These are phyloP conservation scores for Aphyosemion australe DNA, from an alignment of 2,113 vertebrate species.

Conservation along the genomic window DNA sequence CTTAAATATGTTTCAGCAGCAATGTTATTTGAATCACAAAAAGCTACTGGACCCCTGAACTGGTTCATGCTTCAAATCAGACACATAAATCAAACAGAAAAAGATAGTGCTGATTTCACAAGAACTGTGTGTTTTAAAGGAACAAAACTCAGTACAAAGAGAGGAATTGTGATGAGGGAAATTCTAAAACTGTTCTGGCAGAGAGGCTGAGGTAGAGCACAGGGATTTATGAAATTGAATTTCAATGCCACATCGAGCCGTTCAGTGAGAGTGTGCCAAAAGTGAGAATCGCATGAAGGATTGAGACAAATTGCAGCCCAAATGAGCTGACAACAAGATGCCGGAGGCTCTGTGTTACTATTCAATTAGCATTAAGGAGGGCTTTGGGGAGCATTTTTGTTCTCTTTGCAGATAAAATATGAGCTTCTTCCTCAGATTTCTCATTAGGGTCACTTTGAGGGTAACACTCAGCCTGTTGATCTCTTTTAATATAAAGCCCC, in stretches of 20 bases:
- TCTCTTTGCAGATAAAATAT: constrained; percentile 79
- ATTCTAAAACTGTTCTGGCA: constrained; percentile 40
- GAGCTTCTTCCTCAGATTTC: constrained; percentile 72
- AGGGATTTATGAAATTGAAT: constrained; percentile 75
- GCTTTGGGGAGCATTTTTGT: constrained; percentile 75
- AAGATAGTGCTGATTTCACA: constrained; percentile 30
- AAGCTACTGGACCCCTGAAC: constrained; percentile 14
- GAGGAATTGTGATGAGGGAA: constrained; percentile 40
- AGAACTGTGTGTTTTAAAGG: constrained; percentile 39
- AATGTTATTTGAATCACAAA: constrained; percentile 43
- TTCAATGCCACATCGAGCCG: constrained; percentile 73
- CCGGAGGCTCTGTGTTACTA: constrained; percentile 77
- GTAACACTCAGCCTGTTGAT: constrained; percentile 72
- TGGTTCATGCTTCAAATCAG: constrained; percentile 6
- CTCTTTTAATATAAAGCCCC: constrained; percentile 63
- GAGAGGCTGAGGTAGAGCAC: constrained; percentile 48
- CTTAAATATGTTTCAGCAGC: constrained; percentile 63
- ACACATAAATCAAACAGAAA: constrained; percentile 9
- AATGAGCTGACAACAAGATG: constrained; percentile 81
- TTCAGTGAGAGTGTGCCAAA: constrained; percentile 72
- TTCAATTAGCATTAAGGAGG: constrained; percentile 84
- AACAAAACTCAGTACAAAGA: constrained; percentile 30
- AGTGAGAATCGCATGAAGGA: constrained; percentile 76
- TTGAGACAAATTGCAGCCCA: constrained; percentile 81
- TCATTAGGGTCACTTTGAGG: constrained; percentile 78